A percentile compares a stretch with the other conserved stretches of the same genome.
These are phyloP conservation scores for Myocastor coypus DNA, from an alignment of 2,113 vertebrate genomes.

Conservation along the genomic window DNA sequence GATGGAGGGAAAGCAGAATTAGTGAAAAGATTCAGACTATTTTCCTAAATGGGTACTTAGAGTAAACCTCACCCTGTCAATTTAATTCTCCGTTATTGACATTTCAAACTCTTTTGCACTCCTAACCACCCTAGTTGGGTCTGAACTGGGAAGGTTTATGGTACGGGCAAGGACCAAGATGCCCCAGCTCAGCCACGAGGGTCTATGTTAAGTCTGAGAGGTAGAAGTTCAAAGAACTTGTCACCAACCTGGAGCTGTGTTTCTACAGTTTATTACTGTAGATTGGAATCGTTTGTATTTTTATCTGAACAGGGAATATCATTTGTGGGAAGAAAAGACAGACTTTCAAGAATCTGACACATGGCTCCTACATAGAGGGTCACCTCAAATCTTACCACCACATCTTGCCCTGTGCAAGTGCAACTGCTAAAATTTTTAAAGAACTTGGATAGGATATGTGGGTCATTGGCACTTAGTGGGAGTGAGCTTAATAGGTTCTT, in stretches of 20 bases:
- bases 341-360: neutral
- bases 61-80: neutral
- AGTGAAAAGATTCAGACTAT: slow-evolving; percentile 63
- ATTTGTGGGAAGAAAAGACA: neutral
- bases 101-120: slow-evolving; percentile 26
- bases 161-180: neutral
- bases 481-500: neutral
- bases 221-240: neutral
- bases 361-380: neutral
- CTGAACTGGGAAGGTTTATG: neutral
- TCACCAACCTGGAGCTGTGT: neutral
- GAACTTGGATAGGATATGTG: neutral
- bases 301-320: neutral
- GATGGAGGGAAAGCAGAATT: slow-evolving; percentile 64
- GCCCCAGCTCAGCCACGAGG: neutral
- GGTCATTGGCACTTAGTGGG: neutral
- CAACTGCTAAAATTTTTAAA: neutral
- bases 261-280: neutral
- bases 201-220: neutral
- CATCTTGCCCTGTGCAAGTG: neutral
- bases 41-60: slow-evolving; percentile 62
- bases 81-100: slow-evolving; percentile 58
- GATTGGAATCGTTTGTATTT: neutral
- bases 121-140: neutral
- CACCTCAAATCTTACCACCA: neutral